Base-by-base conservation (phyloP, 2,113 vertebrate genomes). In the Psettodes erumei region DNA sequence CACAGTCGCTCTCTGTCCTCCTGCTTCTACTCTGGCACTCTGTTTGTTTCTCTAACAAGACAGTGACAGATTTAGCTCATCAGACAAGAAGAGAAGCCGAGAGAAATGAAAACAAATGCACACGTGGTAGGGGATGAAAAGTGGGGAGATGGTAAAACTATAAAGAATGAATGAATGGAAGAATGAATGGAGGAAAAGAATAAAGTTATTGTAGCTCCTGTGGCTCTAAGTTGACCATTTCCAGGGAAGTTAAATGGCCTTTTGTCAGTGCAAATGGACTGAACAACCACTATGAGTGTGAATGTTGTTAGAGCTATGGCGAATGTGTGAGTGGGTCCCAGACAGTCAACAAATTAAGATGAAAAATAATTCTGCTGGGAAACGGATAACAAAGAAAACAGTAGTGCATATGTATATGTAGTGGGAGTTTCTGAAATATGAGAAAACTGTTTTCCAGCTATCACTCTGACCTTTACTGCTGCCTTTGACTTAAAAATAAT, bases 21-120 rank as follows among this genome's bases (percentile, higher is more conserved):
- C 59, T 61, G 78, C 51, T 83, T 81, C 77, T 70, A 83, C 71
- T 88, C 67, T 75, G 70, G 64, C 8, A 2, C 70, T 63, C 60
- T 68, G 78, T 86, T 91, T 92, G 78, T 91, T 89, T 88, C 73
- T 84, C 79, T 45, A 65, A 72, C 63, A 67, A 83, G 61, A 82
- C 67, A 77, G 75, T 84, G 81, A 88, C 87, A 83, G 67, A 88
- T 89, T 89, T 81, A 89, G 77, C 69, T 75, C 72, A 59, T 84
- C 81, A 77, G 75, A 82, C 79, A 85, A 76, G 56, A 40, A 30
- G 55, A 79, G 64, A 51, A 50, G 56, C 60, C 8, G 8, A 72
- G 47, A 78, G 58, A 61, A 59, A 74, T 9, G 19, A 65, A 80
- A 84, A 70, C 45, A 70, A 38, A 43, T 45, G 27, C 58, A 45